Conservation (phyloP, 1,140 invertebrate species). For the Xylocopa sonorina region DNA sequence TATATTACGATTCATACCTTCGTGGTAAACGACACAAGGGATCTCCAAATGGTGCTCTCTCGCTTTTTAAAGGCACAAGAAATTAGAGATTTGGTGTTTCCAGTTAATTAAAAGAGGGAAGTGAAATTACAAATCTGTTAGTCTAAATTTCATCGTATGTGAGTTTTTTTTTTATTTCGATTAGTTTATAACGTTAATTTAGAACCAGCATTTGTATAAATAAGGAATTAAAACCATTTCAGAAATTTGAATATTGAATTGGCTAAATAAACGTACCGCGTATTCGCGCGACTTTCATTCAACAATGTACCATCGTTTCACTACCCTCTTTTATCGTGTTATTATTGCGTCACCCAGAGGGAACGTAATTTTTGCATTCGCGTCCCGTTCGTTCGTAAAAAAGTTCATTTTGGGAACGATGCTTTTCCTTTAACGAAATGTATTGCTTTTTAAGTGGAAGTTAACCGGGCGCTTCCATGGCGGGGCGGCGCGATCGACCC, state of each 20-base stretch:
- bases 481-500: background rate
- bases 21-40: background rate
- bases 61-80: no score
- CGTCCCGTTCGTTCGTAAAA: background rate
- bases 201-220: background rate
- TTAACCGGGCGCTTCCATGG: background rate
- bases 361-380: background rate
- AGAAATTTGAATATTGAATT: no score
- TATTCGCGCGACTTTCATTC: constrained; percentile 1
- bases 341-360: background rate
- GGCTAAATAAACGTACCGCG: background rate
- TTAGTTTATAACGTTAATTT: background rate
- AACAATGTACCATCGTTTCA: background rate
- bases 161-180: background rate
- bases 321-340: background rate
- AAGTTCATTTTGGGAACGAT: background rate
- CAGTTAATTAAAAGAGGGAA: no score
- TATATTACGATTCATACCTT: background rate
- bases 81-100: no score
- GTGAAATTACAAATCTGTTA: no score
- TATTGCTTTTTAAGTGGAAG: constrained; percentile 33
- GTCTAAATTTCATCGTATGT: no score
- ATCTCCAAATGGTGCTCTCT: no score
- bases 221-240: background rate
- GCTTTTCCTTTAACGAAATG: constrained; percentile 9